Evolutionary conservation across 2,113 vertebrate species (phyloP), one percentile per base, ranked within the genome.

Genomic region (Xenopus borealis): DNA sequence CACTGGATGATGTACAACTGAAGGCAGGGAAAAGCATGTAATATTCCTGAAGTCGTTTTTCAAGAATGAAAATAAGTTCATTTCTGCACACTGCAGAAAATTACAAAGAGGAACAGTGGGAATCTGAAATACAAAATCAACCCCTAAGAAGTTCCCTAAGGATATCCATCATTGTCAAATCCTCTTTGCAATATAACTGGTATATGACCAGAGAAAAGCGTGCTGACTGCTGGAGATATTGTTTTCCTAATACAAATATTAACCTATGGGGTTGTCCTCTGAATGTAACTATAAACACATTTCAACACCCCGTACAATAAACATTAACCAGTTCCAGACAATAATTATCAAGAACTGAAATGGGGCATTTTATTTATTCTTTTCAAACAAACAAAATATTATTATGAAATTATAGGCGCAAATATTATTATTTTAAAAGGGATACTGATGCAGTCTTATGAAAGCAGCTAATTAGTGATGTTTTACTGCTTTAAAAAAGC

Each of bases 131-230:
- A 83, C 82, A 81, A 79, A 83, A 81, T 61, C 71, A 27, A 13
- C 62, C 1, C 23, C 74, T 69, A 69, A 19, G 75, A 69, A 76
- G 79, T 79, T 77, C 81, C 83, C 68, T 9, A 55, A 66, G 80
- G 78, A 83, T 81, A 87, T 89, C 85, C 20, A 77, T 84, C 80
- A 72, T 68, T 83, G 88, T 82, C 87, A 83, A 71, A 78, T 72
- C 55, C 81, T 72, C 77, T 83, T 78, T 78, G 72, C 82, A 71
- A 4, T 14, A 55, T 59, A 50, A 81, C 53, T 83, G 75, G 76
- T 83, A 75, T 59, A 80, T 79, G 3, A 16, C 69, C 73, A 76
- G 67, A 64, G 67, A 70, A 70, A 70, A 40, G 67, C 64, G 53
- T 70, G 67, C 74, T 64, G 46, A 57, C 58, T 77, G 74, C 66